Evolutionary conservation across 2,888 invertebrate species (phyloP).

Genomic region (Athalia cordata): DNA sequence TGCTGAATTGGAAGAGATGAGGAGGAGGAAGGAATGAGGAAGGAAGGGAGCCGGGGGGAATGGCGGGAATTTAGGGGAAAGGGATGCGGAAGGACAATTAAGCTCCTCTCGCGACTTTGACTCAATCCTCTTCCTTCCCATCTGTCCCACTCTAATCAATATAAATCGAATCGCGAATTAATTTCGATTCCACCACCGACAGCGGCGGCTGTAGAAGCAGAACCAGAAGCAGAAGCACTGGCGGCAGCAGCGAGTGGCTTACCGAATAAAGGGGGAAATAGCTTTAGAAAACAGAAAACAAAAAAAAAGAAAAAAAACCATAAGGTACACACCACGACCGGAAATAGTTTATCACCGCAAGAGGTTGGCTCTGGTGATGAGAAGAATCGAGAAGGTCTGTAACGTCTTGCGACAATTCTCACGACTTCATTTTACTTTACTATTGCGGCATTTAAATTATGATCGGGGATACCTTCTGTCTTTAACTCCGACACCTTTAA

Average conservation of each 20-base stretch:
- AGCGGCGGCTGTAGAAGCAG: neutral
- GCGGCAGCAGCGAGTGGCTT: no score
- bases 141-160: conserved; percentile 56
- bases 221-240: no score
- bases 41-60: neutral
- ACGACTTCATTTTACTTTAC: neutral
- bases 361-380: conserved; percentile 50
- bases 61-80: neutral
- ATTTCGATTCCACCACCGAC: conserved; percentile 49
- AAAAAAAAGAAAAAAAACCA: conserved; percentile 46
- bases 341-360: conserved; percentile 61
- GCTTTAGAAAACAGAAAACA: conserved; percentile 23
- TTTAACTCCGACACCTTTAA: no score
- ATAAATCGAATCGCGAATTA: conserved; percentile 63
- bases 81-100: conserved; percentile 14
- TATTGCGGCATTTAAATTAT: neutral
- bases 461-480: no score
- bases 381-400: conserved; percentile 8
- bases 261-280: conserved; percentile 37
- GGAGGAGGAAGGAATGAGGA: neutral
- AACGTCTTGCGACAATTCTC: neutral
- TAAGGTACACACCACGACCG: conserved; percentile 13
- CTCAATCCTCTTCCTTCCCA: conserved; percentile 2
- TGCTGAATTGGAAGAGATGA: neutral
- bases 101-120: conserved; percentile 16